Evolutionary conservation across 64 coral and sea anemone species (phyloP).

Genomic region (Porites lutea): DNA sequence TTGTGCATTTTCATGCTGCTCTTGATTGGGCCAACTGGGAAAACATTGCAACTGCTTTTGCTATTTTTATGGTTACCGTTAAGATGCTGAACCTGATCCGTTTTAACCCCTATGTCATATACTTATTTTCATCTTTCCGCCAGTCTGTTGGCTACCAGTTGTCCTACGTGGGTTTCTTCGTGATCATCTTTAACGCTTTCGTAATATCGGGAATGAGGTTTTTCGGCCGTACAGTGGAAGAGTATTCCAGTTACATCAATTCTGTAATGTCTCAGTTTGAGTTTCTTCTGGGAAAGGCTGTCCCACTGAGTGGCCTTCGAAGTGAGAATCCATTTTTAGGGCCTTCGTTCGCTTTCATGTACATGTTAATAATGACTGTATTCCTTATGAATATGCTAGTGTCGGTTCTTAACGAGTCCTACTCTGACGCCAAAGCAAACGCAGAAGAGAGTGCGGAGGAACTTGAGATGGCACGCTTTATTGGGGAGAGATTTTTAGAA

Average conservation of each 20-base stretch:
- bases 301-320: constrained; percentile 7
- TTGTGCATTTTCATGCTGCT: neutral
- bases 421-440: neutral
- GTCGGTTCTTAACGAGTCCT: constrained; percentile 13
- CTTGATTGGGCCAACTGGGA: neutral
- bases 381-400: constrained; percentile 6
- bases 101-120: constrained; percentile 25
- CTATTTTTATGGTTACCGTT: constrained; percentile 1
- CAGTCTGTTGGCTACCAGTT: constrained; percentile 21
- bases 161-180: neutral
- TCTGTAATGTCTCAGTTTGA: constrained; percentile 1
- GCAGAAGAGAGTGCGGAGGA: constrained; percentile 16
- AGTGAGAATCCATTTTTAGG: constrained; percentile 2
- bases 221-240: neutral
- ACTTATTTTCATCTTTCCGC: constrained; percentile 16
- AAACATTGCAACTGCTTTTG: neutral
- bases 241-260: constrained; percentile 2
- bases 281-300: constrained; percentile 6
- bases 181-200: constrained; percentile 10
- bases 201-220: neutral
- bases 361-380: neutral
- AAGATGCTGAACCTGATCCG: constrained; percentile 21
- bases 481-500: neutral
- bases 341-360: neutral
- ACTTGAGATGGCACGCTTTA: constrained; percentile 20